A percentile compares a stretch with the other conserved stretches of the same genome.
Evolutionary conservation across 2,797 vertebrate genomes (phyloP).

Genomic region (Cossypha heuglini): DNA sequence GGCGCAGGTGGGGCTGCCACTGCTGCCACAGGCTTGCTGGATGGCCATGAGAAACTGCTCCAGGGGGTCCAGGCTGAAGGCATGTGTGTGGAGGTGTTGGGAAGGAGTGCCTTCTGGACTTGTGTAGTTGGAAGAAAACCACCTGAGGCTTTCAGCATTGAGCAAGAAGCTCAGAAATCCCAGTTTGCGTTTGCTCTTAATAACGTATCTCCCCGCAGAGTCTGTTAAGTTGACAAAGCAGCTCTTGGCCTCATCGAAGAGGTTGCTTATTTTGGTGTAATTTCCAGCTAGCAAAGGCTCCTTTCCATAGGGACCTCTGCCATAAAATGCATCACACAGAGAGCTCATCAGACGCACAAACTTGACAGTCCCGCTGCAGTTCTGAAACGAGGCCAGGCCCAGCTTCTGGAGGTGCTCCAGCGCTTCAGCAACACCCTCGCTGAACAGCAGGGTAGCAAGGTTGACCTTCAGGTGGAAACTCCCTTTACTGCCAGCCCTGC

Average conservation of each 20-base stretch:
- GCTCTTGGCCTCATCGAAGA: constrained; percentile 58
- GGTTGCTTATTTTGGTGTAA: constrained; percentile 26
- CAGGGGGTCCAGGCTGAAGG: constrained; percentile 56
- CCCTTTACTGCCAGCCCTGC: neutral
- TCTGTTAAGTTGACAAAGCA: constrained; percentile 51
- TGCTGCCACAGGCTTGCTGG: neutral
- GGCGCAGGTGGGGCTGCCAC: constrained; percentile 24
- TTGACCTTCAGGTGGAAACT: constrained; percentile 49
- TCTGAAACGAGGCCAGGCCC: constrained; percentile 57
- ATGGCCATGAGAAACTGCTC: constrained; percentile 57
- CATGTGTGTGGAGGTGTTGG: neutral
- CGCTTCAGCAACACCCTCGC: neutral
- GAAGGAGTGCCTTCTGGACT: neutral
- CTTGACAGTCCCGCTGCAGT: constrained; percentile 39
- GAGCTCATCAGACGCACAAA: constrained; percentile 58
- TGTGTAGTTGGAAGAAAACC: constrained; percentile 33
- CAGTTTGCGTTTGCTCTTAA: constrained; percentile 61
- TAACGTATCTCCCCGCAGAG: constrained; percentile 15
- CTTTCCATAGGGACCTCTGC: constrained; percentile 21
- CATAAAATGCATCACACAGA: constrained; percentile 24
- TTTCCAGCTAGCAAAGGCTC: constrained; percentile 7
- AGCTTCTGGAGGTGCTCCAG: constrained; percentile 53
- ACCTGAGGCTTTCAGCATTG: constrained; percentile 63
- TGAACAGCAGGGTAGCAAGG: constrained; percentile 51
- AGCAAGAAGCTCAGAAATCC: constrained; percentile 69